phyloP scores from a whole-genome alignment of 2,797 vertebrate genomes.

The Etheostoma perlongum region DNA sequence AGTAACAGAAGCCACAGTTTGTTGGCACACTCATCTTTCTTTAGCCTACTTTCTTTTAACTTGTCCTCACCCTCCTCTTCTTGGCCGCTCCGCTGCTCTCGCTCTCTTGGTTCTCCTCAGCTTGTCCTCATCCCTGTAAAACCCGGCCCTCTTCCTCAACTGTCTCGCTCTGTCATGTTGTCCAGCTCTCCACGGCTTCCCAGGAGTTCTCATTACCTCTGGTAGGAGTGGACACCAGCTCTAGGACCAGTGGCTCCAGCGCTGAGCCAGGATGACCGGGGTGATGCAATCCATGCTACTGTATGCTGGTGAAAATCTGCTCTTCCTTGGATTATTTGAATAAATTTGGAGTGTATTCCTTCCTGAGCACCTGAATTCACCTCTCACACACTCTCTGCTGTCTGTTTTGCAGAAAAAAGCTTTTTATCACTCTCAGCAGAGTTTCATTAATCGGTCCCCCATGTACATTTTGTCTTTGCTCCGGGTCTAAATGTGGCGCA shows the following conservation, averaged over 20 bases:
- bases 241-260: conserved; percentile 50
- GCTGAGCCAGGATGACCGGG: conserved; percentile 20
- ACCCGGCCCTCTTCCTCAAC: conserved; percentile 55
- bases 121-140: conserved; percentile 66
- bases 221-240: conserved; percentile 46
- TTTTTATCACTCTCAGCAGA: conserved; percentile 54
- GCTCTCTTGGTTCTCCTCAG: conserved; percentile 71
- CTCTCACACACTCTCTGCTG: conserved; percentile 24
- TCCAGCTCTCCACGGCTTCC: conserved; percentile 68
- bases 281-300: conserved; percentile 44
- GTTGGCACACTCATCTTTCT: conserved; percentile 85
- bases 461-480: conserved; percentile 51
- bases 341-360: conserved; percentile 6
- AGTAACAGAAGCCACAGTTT: conserved; percentile 80
- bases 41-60: conserved; percentile 54
- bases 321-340: not conserved
- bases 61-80: conserved; percentile 72
- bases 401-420: conserved; percentile 32
- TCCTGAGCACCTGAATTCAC: conserved; percentile 39
- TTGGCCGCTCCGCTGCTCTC: conserved; percentile 52
- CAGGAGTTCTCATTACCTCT: conserved; percentile 73
- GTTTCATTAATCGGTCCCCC: conserved; percentile 55
- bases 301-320: conserved; percentile 20
- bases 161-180: conserved; percentile 63
- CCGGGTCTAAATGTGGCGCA: conserved; percentile 72